Percentiles rank a stretch among this genome's conserved stretches.
These are phyloP conservation scores for Drosophila demipolita DNA, from an alignment of 2,888 invertebrate genomes.

Conservation along the genomic window DNA sequence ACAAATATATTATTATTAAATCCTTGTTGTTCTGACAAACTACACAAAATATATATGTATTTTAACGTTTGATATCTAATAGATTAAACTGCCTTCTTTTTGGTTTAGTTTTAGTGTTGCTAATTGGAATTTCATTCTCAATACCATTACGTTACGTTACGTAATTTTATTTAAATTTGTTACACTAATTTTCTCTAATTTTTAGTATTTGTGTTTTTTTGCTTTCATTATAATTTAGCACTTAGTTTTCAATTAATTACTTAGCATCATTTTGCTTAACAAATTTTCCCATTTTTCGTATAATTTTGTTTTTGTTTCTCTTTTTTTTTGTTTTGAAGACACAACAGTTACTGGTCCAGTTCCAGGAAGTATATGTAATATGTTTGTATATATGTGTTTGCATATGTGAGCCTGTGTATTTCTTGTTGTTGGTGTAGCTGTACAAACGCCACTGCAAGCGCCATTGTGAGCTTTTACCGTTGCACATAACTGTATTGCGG, in stretches of 20 bases:
- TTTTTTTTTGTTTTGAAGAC: conserved; percentile 83
- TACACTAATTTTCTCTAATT: conserved; percentile 69
- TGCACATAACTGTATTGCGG: conserved; percentile 64
- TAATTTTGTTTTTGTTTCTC: conserved; percentile 51
- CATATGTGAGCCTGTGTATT: conserved; percentile 38
- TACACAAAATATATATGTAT: conserved; percentile 12
- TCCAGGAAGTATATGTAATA: conserved; percentile 83
- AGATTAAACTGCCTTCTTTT: conserved; percentile 26
- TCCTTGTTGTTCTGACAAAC: conserved; percentile 8
- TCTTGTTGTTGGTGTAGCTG: conserved; percentile 24
- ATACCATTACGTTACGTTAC: conserved; percentile 23
- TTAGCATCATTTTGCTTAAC: conserved; percentile 58
- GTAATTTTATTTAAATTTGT: conserved; percentile 42
- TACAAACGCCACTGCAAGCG: conserved; percentile 28
- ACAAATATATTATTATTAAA: conserved; percentile 26
- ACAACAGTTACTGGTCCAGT: conserved; percentile 86
- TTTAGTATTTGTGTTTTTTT: conserved; percentile 30
- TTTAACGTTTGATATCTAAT: conserved; percentile 14
- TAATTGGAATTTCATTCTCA: conserved; percentile 70
- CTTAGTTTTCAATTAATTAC: conserved; percentile 68
- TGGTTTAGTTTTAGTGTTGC: conserved; percentile 16
- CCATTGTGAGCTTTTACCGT: conserved; percentile 60
- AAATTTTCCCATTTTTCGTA: conserved; percentile 42
- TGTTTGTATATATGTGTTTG: conserved; percentile 57
- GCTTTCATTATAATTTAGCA: conserved; percentile 61